Evolutionary conservation across 2,797 vertebrate species (phyloP), one percentile per base, ranked within the genome.

Genomic region (Cuculus canorus): DNA sequence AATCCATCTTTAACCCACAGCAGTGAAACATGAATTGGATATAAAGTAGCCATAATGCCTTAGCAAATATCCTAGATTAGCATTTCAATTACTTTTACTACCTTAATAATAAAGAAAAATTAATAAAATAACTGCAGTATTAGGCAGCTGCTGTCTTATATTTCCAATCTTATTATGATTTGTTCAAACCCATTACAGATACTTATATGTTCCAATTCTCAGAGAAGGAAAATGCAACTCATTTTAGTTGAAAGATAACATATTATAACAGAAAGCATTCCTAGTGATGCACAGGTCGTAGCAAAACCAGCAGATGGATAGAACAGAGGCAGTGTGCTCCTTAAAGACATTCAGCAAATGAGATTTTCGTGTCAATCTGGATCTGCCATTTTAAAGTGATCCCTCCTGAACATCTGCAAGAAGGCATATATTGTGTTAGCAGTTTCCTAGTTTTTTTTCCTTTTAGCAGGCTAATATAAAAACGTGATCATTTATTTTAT

Each of bases 61-160:
- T 82, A 78, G 56, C 69, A 95, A 90, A 82, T 88, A 92, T 13
- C 43, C 84, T 52, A 92, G 75, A 84, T 92, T 85, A 95, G 64
- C 47, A 81, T 93, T 94, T 88, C 57, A 92, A 89, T 92, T 93
- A 88, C 25, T 85, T 92, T 88, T 92, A 77, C 59, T 93, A 73
- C 41, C 64, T 91, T 86, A 92, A 85, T 79, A 88, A 82, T 37
- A 82, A 86, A 84, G 25, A 80, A 91, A 94, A 88, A 81, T 53
- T 93, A 92, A 84, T 76, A 82, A 96, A 95, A 84, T 88, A 75
- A 86, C 64, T 45, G 41, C 35, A 82, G 61, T 50, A 82, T 95
- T 92, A 86, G 81, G 25, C 80, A 89, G 73, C 68, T 88, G 71
- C 60, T 76, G 52, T 77, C 65, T 83, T 60, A 79, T 32, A 6